Evolutionary conservation across 2,113 vertebrate genomes (phyloP), one percentile per base, ranked within the genome.

Genomic region (Myiopsitta monachus): DNA sequence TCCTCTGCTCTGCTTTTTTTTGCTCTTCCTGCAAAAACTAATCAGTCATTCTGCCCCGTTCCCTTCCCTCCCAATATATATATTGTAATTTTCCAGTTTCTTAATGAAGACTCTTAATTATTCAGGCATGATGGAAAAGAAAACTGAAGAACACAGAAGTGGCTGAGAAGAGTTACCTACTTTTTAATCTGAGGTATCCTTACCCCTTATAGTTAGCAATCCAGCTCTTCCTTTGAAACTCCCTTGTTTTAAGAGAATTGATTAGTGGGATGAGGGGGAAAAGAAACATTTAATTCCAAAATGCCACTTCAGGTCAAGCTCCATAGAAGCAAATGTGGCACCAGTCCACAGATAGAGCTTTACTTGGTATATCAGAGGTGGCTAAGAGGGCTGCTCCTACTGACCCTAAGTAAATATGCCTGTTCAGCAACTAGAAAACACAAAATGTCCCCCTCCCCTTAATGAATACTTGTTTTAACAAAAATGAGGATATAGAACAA

Each of bases 221-320:
- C 8, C 13, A 68, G 27, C 6, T 88, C 83, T 70, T 64, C 13
- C 30, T 64, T 88, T 73, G 49, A 59, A 85, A 91, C n/a, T n/a
- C 21, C 13, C 7, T 28, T 10, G 2, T 64, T 78, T 95, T 31
- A 52, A 73, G 59, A 63, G 15, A 85, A 78, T 31, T 78, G 15
- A 54, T 36, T 57, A 27, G 36, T 74, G 27, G 47, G 43, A 88
- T 47, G 55, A 86, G 86, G 15, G 26, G 11, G 30, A 62, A 82
- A 85, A 91, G 26, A 85, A 88, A 52, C 24, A 78, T 82, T 69
- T 64, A 38, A 52, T 91, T 82, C 54, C 27, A 59, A 85, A 82
- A 54, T 69, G n/a, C 24, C 47, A 59, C 9, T 57, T 91, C 47
- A 49, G 31, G 13, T 93, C 84, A 74, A 69, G 23, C 9, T 88